Evolutionary conservation across 2,888 invertebrate genomes (phyloP).

Genomic region (Tiliacea citrago): DNA sequence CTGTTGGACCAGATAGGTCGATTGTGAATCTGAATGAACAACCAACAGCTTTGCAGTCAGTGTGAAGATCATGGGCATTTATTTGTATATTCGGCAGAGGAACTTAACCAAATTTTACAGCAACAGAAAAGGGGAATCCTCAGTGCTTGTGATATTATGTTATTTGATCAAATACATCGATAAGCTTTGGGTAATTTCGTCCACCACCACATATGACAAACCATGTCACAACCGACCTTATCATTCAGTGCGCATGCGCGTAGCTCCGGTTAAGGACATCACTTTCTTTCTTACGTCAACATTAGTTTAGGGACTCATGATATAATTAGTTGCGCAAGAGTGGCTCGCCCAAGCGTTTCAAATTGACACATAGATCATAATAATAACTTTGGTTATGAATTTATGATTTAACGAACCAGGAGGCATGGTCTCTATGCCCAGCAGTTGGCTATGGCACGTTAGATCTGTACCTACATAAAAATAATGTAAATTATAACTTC

Average conservation of each 20-base stretch:
- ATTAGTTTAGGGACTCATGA: conserved; percentile 78
- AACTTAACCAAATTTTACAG: neutral
- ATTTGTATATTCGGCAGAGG: neutral
- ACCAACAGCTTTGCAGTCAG: neutral
- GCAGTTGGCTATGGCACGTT: neutral
- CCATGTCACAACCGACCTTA: conserved; percentile 67
- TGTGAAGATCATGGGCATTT: neutral
- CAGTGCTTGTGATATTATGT: neutral
- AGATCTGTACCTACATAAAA: neutral
- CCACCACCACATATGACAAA: conserved; percentile 10
- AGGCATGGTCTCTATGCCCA: neutral
- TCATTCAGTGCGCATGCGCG: conserved; percentile 77
- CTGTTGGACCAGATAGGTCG: too few species aligned
- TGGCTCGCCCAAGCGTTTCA: conserved; percentile 1
- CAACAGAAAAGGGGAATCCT: too few species aligned
- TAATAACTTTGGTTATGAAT: conserved; percentile 17
- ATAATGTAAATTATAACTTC: neutral
- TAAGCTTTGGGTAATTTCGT: conserved; percentile 22
- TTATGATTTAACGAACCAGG: neutral
- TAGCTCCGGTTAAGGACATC: conserved; percentile 83
- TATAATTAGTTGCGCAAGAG: conserved; percentile 79
- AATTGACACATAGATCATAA: conserved; percentile 32
- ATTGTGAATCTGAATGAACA: neutral
- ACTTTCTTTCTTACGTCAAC: conserved; percentile 87
- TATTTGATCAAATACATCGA: neutral